A percentile compares a stretch with the other conserved stretches of the same genome.
Evolutionary conservation across 1,140 invertebrate genomes (phyloP).

Genomic region (Drosophila tani): DNA sequence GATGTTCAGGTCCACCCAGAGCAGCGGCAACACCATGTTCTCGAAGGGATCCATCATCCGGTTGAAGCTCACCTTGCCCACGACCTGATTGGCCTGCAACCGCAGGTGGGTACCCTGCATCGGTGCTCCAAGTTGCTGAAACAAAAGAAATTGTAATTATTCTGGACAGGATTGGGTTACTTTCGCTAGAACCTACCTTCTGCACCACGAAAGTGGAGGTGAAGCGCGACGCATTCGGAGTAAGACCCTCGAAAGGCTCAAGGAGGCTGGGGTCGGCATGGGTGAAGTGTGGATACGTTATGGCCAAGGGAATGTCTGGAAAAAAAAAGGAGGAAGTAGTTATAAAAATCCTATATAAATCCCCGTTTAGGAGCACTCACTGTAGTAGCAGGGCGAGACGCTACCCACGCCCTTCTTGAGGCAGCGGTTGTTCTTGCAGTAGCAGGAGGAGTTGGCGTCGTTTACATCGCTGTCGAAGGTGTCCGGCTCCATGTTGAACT

Average conservation of each 20-base stretch:
- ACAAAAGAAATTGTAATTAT: constrained; percentile 2
- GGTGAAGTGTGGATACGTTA: constrained; percentile 93
- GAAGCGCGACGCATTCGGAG: constrained; percentile 87
- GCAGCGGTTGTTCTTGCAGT: constrained; percentile 87
- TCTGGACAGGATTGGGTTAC: not conserved
- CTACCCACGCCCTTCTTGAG: constrained; percentile 88
- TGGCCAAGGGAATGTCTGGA: constrained; percentile 88
- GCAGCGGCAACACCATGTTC: constrained; percentile 87
- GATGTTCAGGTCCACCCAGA: constrained; percentile 88
- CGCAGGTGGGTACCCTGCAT: constrained; percentile 86
- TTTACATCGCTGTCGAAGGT: constrained; percentile 86
- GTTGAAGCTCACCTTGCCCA: constrained; percentile 87
- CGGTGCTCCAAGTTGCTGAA: constrained; percentile 87
- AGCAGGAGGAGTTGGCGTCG: constrained; percentile 72
- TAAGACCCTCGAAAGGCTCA: constrained; percentile 88
- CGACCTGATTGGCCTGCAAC: constrained; percentile 89
- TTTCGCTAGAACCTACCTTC: constrained; percentile 85
- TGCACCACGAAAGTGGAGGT: constrained; percentile 85
- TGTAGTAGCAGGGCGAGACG: constrained; percentile 90
- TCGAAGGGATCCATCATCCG: constrained; percentile 86
- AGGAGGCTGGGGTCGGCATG: constrained; percentile 88
- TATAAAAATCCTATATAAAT: not conserved
- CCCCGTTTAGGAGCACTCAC: constrained; percentile 84
- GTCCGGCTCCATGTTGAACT: constrained; percentile 86
- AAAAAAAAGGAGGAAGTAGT: not conserved